Percentiles rank a stretch among this genome's conserved stretches.
Conservation (phyloP, 2,797 vertebrate genomes). For the Sarcoramphus papa region DNA sequence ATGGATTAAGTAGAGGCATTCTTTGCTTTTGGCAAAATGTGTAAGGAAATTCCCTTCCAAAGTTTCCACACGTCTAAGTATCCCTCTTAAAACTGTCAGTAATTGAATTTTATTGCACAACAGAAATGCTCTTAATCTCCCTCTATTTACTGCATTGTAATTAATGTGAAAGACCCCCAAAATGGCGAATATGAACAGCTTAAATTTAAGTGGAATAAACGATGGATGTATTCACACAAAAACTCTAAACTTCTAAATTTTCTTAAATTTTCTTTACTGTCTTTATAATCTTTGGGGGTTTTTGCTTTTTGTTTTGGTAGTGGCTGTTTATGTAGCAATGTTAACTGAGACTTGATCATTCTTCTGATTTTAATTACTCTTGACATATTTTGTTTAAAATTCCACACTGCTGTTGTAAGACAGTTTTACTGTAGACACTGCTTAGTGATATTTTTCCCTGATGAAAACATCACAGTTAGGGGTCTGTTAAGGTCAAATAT, state of each 20-base stretch:
- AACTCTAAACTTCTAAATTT: not conserved
- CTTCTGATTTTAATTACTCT: slow-evolving; percentile 53
- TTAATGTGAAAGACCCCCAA: not conserved
- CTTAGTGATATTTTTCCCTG: slow-evolving; percentile 46
- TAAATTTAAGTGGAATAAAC: not conserved
- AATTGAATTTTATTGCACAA: not conserved
- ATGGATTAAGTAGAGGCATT: not conserved
- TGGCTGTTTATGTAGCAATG: slow-evolving; percentile 13
- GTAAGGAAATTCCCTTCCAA: not conserved
- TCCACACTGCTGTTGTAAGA: slow-evolving; percentile 55
- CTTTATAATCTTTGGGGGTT: not conserved
- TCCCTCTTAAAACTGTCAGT: not conserved
- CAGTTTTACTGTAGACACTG: slow-evolving; percentile 41
- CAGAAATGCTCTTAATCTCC: not conserved
- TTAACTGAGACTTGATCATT: slow-evolving; percentile 24
- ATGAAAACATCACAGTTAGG: slow-evolving; percentile 57
- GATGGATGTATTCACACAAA: not conserved
- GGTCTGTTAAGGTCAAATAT: slow-evolving; percentile 53
- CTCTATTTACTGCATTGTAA: not conserved
- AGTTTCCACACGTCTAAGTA: not conserved
- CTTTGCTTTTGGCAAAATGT: not conserved
- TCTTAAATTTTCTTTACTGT: not conserved
- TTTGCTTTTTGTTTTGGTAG: slow-evolving; percentile 20
- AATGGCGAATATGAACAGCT: not conserved
- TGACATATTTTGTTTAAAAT: slow-evolving; percentile 60